Conservation (phyloP, 2,113 vertebrate genomes). For the Bucco capensis region DNA sequence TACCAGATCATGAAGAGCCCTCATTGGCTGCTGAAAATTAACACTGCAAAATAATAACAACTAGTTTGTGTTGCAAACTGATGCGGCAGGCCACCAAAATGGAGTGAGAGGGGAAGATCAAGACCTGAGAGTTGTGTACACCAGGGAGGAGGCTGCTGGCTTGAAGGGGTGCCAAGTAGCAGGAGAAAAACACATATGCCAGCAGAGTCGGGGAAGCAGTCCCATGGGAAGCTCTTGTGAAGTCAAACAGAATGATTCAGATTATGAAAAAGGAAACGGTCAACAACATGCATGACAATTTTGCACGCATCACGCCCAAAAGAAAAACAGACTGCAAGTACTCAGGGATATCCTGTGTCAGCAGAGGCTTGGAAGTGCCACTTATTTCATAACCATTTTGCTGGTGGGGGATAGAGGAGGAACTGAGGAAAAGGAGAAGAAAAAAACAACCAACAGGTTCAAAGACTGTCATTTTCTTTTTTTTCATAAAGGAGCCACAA, state of each 20-base stretch:
- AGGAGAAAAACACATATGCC: background rate
- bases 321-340: background rate
- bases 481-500: background rate
- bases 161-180: too few species aligned
- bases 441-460: background rate
- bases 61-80: background rate
- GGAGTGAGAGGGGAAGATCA: background rate
- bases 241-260: background rate
- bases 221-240: background rate
- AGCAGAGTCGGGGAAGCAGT: background rate
- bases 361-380: background rate
- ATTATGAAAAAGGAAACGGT: background rate
- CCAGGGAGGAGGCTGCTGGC: accelerated
- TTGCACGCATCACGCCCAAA: background rate
- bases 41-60: background rate
- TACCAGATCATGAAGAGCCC: background rate
- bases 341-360: background rate
- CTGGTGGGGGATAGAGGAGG: background rate
- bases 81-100: background rate
- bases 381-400: background rate
- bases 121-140: background rate
- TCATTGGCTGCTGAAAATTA: background rate
- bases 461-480: background rate
- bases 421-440: background rate
- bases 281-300: background rate